Evolutionary conservation across 2,888 invertebrate genomes (phyloP).

Genomic region (Cyclophora punctaria): DNA sequence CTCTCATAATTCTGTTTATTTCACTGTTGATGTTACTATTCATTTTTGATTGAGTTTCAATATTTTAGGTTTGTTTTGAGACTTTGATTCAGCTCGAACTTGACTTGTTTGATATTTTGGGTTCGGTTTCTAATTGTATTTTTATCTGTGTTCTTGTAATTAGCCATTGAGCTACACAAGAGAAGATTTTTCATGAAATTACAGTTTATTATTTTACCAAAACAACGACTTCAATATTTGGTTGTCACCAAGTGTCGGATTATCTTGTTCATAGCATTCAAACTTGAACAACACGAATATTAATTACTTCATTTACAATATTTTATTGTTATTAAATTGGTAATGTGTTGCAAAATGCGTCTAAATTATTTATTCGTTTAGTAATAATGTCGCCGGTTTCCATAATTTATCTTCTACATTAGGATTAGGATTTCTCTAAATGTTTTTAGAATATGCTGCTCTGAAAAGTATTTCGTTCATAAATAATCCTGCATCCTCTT

Average conservation of each 20-base stretch:
- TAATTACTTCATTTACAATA: constrained; percentile 10
- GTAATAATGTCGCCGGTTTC: constrained; percentile 19
- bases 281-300: constrained; percentile 6
- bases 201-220: background rate
- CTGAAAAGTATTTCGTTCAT: too few relatives aligned
- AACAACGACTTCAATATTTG: constrained; percentile 5
- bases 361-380: constrained; percentile 1
- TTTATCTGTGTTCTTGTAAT: too few relatives aligned
- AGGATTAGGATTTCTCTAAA: too few relatives aligned
- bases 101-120: too few relatives aligned
- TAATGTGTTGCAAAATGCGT: constrained; percentile 5
- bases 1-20: constrained; percentile 13
- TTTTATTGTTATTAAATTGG: constrained; percentile 4
- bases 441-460: too few relatives aligned
- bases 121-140: too few relatives aligned
- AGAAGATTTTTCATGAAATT: too few relatives aligned
- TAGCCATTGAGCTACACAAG: too few relatives aligned
- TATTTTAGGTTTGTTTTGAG: too few relatives aligned
- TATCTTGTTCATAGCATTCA: constrained; percentile 1
- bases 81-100: too few relatives aligned
- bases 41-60: background rate
- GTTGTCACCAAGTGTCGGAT: background rate
- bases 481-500: too few relatives aligned
- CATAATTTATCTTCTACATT: constrained; percentile 17
- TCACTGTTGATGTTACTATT: constrained; percentile 8